A percentile compares a stretch with the other conserved stretches of the same genome.
phyloP scores from a whole-genome alignment of 2,113 vertebrate species.

The Xiphophorus maculatus region DNA sequence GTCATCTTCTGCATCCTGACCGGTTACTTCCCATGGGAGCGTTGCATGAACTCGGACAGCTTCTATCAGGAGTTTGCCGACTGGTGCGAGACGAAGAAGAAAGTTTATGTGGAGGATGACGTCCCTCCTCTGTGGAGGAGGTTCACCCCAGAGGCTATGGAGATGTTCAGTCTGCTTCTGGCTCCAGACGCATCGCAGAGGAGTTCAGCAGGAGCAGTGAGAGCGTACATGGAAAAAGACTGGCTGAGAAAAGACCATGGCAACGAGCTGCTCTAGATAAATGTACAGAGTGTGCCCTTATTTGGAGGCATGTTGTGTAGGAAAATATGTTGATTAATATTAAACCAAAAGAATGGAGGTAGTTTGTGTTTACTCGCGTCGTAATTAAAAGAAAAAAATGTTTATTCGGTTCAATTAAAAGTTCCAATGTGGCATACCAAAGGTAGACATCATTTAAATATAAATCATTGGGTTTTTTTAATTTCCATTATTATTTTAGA shows the following conservation, averaged over 20 bases:
- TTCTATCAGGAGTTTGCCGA: conserved; percentile 91
- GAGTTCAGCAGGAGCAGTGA: conserved; percentile 73
- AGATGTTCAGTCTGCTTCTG: conserved; percentile 87
- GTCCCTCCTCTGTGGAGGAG: conserved; percentile 86
- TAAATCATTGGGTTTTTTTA: no score
- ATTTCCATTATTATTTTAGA: no score
- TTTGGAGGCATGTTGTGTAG: background rate
- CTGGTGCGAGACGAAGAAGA: conserved; percentile 79
- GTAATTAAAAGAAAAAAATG: no score
- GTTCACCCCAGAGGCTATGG: conserved; percentile 82
- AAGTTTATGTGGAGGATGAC: conserved; percentile 59
- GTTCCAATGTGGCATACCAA: no score
- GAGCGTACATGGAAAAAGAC: conserved; percentile 77
- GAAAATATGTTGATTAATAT: background rate
- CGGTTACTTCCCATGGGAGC: conserved; percentile 94
- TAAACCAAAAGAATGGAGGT: no score
- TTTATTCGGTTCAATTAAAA: no score
- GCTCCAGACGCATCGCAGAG: conserved; percentile 80
- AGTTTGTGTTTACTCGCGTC: background rate
- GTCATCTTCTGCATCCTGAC: conserved; percentile 94
- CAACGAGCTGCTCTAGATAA: conserved; percentile 13
- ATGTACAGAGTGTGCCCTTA: background rate
- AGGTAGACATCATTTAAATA: no score
- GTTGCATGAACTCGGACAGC: conserved; percentile 82
- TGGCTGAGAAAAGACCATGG: conserved; percentile 68